A percentile compares a stretch with the other conserved stretches of the same genome.
These are phyloP conservation scores for Crotalus horridus DNA, from an alignment of 2,113 vertebrate genomes.

Conservation along the genomic window DNA sequence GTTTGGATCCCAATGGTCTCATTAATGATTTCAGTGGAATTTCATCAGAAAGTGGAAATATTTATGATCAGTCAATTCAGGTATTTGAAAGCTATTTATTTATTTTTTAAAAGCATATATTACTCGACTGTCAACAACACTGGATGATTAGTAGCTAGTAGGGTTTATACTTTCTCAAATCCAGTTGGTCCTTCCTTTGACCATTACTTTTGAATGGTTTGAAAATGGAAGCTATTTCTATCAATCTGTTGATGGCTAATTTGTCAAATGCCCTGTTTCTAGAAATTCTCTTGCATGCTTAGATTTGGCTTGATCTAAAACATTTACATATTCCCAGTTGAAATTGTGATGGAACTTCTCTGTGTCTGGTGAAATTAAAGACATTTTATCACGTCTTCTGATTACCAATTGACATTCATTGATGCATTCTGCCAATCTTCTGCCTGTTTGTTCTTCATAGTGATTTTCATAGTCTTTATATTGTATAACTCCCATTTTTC, in stretches of 20 bases:
- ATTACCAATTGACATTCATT: not conserved
- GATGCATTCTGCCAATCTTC: not conserved
- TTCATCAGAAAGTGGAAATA: constrained; percentile 56
- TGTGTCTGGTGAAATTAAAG: not conserved
- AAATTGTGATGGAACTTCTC: not conserved
- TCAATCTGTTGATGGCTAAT: not conserved
- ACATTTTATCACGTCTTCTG: not conserved
- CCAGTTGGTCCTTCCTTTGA: not conserved
- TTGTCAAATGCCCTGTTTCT: not conserved
- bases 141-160: not conserved
- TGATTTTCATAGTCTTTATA: not conserved
- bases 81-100: constrained; percentile 32
- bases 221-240: not conserved
- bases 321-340: not conserved
- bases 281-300: not conserved
- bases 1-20: constrained; percentile 54
- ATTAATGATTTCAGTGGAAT: constrained; percentile 68
- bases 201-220: not conserved
- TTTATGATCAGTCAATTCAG: constrained; percentile 62
- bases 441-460: not conserved
- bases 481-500: not conserved
- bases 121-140: not conserved
- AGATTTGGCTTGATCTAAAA: not conserved
- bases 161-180: not conserved
- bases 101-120: not conserved